Conservation (phyloP, 2,888 invertebrate species). For the Andrena marginata region DNA sequence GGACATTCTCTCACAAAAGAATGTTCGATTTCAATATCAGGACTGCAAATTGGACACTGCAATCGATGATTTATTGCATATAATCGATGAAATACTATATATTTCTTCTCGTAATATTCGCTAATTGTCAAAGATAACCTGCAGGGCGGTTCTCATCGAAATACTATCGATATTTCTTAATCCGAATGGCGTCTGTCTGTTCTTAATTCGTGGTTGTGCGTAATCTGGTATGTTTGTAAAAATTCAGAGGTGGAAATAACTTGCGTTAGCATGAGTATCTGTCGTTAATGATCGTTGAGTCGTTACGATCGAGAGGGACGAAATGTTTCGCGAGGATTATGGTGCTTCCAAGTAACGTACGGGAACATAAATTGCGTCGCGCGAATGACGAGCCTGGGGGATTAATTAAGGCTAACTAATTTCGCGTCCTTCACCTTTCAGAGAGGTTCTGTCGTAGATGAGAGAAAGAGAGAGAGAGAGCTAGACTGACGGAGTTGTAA, state of each 20-base stretch:
- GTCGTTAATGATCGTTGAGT: slow-evolving; percentile 34
- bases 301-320: slow-evolving; percentile 21
- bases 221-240: slow-evolving; percentile 48
- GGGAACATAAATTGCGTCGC: neutral
- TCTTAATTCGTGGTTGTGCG: slow-evolving; percentile 19
- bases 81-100: too few species aligned
- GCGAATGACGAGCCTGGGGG: neutral
- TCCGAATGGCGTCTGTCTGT: too few species aligned
- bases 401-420: slow-evolving; percentile 4
- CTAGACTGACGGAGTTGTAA: slow-evolving; percentile 35
- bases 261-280: slow-evolving; percentile 30
- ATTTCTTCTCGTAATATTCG: too few species aligned
- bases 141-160: too few species aligned
- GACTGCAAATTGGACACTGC: too few species aligned
- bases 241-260: slow-evolving; percentile 39
- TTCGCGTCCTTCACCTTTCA: slow-evolving; percentile 22
- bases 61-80: too few species aligned
- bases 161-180: too few species aligned
- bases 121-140: too few species aligned
- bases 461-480: slow-evolving; percentile 59
- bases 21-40: too few species aligned
- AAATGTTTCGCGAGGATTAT: slow-evolving; percentile 49
- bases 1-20: too few species aligned
- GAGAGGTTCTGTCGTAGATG: slow-evolving; percentile 56
- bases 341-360: slow-evolving; percentile 64